A percentile compares a stretch with the other conserved stretches of the same genome.
Conservation (phyloP, 2,113 vertebrate genomes). For the Okapia johnstoni region DNA sequence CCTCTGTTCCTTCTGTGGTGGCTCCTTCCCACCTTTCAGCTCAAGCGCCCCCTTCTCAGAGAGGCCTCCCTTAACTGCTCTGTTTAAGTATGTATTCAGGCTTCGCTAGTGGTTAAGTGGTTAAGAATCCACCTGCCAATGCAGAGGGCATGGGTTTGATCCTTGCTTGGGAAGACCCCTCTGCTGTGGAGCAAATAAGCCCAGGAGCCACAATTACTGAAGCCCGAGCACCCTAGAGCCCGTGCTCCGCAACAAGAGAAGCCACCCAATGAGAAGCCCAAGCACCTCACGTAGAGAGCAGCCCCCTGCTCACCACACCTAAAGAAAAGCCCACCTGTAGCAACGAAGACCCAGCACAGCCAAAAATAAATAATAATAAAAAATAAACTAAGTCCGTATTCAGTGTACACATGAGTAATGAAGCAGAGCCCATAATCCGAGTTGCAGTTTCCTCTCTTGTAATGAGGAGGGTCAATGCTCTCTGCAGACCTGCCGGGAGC, state of each 20-base stretch:
- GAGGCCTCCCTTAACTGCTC: neutral
- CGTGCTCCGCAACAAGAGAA: neutral
- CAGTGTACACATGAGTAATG: neutral
- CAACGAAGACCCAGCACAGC: neutral
- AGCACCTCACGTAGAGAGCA: neutral
- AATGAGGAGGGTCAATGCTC: neutral
- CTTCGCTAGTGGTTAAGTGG: neutral
- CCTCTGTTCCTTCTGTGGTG: rapidly evolving
- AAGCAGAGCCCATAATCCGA: rapidly evolving
- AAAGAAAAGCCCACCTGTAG: neutral
- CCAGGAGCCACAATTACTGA: neutral
- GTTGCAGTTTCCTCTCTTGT: neutral
- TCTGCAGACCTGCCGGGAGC: neutral
- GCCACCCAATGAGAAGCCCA: neutral
- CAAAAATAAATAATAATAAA: neutral
- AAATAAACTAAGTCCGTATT: neutral
- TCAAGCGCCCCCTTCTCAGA: neutral
- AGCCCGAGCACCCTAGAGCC: neutral
- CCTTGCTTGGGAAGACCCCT: neutral
- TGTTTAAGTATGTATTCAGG: neutral
- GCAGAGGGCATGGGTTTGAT: neutral
- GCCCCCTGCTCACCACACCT: neutral
- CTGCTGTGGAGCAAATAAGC: neutral
- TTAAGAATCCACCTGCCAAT: neutral
- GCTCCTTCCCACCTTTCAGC: neutral